Evolutionary conservation across 1,140 invertebrate species (phyloP).

Genomic region (Leptinotarsa defecta): DNA sequence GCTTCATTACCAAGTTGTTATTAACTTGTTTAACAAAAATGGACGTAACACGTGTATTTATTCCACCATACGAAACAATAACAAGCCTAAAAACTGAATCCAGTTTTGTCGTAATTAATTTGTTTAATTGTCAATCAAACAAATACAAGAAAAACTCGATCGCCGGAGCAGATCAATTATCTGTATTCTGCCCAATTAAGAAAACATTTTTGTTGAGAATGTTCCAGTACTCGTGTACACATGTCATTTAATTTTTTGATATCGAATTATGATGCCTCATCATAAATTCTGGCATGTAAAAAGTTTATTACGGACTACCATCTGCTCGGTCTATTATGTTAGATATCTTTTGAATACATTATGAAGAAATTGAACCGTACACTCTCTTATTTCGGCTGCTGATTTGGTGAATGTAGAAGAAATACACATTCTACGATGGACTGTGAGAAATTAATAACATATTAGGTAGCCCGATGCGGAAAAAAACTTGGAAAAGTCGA

Average conservation of each 20-base stretch:
- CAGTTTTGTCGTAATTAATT: constrained; percentile 12
- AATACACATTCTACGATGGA: neutral
- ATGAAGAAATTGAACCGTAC: constrained; percentile 1
- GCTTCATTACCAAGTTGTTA: neutral
- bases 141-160: constrained; percentile 15
- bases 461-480: neutral
- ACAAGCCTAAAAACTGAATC: constrained; percentile 1
- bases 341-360: constrained; percentile 5
- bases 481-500: neutral
- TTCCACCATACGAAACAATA: neutral
- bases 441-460: constrained; percentile 6
- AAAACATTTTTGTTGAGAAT: constrained; percentile 13
- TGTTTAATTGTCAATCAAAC: constrained; percentile 24
- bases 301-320: constrained; percentile 6
- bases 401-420: constrained; percentile 4
- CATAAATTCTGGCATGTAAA: constrained; percentile 10
- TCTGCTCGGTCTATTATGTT: constrained; percentile 2
- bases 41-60: neutral
- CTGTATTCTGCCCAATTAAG: constrained; percentile 18
- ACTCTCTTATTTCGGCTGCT: neutral
- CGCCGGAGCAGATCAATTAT: constrained; percentile 18
- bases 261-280: constrained; percentile 11
- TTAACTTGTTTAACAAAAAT: neutral
- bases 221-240: constrained; percentile 7
- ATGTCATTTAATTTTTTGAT: constrained; percentile 6